Evolutionary conservation across 2,113 vertebrate genomes (phyloP).

Genomic region (Rhipidura dahli): DNA sequence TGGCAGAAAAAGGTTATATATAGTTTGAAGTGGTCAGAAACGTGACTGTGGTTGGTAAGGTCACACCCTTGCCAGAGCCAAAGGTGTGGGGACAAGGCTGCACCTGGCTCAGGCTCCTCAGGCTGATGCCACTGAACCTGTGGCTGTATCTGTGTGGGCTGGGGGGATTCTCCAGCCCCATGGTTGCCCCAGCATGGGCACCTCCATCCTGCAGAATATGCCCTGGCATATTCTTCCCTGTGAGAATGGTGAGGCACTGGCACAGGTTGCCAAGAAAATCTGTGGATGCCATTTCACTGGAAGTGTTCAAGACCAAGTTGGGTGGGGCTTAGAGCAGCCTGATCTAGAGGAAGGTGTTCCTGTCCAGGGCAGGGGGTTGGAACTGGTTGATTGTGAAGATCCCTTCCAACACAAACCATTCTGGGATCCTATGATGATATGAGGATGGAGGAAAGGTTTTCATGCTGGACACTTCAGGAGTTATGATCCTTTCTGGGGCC

Average conservation of each 20-base stretch:
- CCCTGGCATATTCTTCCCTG: neutral
- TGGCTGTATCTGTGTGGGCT: neutral
- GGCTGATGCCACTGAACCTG: neutral
- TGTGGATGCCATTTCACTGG: neutral
- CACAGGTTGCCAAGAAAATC: neutral
- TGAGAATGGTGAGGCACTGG: neutral
- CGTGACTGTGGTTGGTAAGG: rapidly evolving
- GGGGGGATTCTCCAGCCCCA: neutral
- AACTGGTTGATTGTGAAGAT: neutral
- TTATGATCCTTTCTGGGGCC: neutral
- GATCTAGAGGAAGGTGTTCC: neutral
- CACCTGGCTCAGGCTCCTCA: neutral
- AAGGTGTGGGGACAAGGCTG: neutral
- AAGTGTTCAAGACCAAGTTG: neutral
- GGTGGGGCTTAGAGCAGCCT: neutral
- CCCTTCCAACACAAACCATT: neutral
- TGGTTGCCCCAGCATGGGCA: neutral
- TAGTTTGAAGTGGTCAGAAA: neutral
- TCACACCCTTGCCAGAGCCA: neutral
- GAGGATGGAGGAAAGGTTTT: neutral
- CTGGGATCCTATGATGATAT: neutral
- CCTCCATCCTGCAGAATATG: neutral
- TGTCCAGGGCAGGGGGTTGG: neutral
- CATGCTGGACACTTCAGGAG: neutral
- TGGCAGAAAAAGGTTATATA: neutral